Evolutionary conservation across 2,113 vertebrate genomes (phyloP).

Genomic region (Sylvietta virens): DNA sequence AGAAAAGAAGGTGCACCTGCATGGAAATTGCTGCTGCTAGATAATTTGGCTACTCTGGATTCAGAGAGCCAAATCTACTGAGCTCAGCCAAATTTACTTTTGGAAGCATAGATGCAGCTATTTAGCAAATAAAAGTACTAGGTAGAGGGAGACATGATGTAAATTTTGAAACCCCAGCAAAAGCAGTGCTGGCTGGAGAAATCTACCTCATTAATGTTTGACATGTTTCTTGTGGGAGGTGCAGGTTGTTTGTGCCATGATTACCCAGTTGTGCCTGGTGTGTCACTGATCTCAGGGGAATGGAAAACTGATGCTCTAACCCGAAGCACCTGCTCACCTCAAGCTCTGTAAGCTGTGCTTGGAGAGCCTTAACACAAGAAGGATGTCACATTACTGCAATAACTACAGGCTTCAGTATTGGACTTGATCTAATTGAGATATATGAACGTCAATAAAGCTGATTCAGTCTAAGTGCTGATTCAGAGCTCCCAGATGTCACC

Average conservation of each 20-base stretch:
- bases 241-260: not conserved
- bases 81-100: not conserved
- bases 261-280: not conserved
- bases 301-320: not conserved
- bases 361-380: not conserved
- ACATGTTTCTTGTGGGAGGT: not conserved
- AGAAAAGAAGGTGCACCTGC: slow-evolving; percentile 2
- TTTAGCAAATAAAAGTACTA: not conserved
- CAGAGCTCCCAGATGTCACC: not conserved
- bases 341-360: not conserved
- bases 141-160: not conserved
- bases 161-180: not conserved
- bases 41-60: not conserved
- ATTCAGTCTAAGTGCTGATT: not conserved
- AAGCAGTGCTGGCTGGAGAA: not conserved
- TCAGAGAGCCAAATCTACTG: not conserved
- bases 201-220: not conserved
- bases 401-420: not conserved
- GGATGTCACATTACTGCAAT: not conserved
- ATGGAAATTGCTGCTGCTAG: not conserved
- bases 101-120: not conserved
- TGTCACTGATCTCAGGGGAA: not conserved
- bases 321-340: not conserved
- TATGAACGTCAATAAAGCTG: not conserved
- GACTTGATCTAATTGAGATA: not conserved